Evolutionary conservation across 2,888 invertebrate species (phyloP), one percentile per base, ranked within the genome.

Genomic region (Subacronicta megacephala): DNA sequence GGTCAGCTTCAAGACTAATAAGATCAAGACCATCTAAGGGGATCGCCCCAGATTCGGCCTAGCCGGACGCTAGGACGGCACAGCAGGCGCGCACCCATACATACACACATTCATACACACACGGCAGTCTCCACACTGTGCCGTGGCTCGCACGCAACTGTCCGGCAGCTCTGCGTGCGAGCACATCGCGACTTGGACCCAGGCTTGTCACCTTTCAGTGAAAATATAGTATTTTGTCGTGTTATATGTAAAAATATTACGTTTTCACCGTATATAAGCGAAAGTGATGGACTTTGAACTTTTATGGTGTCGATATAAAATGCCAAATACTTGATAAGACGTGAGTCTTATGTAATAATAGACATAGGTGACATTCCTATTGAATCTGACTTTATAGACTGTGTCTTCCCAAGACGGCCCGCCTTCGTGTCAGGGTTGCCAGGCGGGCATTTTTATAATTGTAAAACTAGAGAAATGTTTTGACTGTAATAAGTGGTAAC

Each of bases 1-100:
- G 95, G 98, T 98, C 89, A 98, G 98, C 92, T 98, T 98, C 95
- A 98, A 98, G 95, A 97, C 96, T 86, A 96, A 96, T 94, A 96
- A 96, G 94, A 96, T 96, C 93, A 96, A 96, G 95, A 95, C 95
- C 85, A 95, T 95, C 95, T 95, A 95, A 95, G 92, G 89, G 88
- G 90, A 82, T 87, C 87, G 79, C 75, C 82, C 81, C 79, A 81
- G 81, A 81, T 73, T 76, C 86, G 88, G 88, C 90, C 90, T 85
- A 83, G 89, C 90, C 80, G 87, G 87, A 84, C 89, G 90, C 86
- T 92, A 93, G 94, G 93, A 92, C 94, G 93, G 93, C 93, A 93
- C 92, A 78, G 89, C 91, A 92, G 92, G 90, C 84, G 85, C 92
- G 92, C 93, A 92, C 90, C 92, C 93, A 93, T 93, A 93, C 93